Evolutionary conservation across 2,113 vertebrate species (phyloP), one percentile per base, ranked within the genome.

Genomic region (Eulacestoma nigropectus): DNA sequence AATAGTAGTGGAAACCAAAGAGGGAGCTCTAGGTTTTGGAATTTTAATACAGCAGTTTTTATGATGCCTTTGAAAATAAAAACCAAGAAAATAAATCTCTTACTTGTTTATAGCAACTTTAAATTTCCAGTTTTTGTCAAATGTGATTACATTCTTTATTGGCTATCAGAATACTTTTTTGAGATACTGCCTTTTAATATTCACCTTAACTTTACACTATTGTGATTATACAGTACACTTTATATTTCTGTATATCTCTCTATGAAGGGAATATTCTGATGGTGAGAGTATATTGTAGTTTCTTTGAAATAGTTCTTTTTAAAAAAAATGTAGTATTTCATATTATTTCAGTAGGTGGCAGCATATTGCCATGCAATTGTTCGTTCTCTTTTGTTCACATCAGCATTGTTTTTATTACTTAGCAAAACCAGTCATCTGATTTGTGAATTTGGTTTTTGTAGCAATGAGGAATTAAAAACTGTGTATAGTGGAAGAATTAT

Each of bases 271-370:
- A 2, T 59, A 39, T 60, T 91, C 57, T 46, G 25, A 39, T 64
- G 29, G 7, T 77, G 18, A 70, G 15, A 84, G 13, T 29, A 20
- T 80, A 14, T 13, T 73, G 47, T 30, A 30, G 22, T 33, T 80
- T 76, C n/a, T 81, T 46, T 49, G 30, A 72, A 59, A 59, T 33
- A 64, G 16, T 42, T 70, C 0, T 0, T 25, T 90, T 44, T 69
- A 29, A 4, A 7, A 5, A 35, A 65, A 78, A 52, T 26, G 6
- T 41, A 49, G 15, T 72, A 46, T 70, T 94, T 78, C 6, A 2
- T 69, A 14, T 52, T 79, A 35, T 59, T 77, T 74, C 98, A 85
- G 90, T 84, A 98, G 98, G 75, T 97, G 98, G 98, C 97, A 97
- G 96, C 84, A 96, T 55, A 49, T 76, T 65, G 26, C 92, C 56